phyloP scores from a whole-genome alignment of 1,140 invertebrate genomes.

The Cylas formicarius region DNA sequence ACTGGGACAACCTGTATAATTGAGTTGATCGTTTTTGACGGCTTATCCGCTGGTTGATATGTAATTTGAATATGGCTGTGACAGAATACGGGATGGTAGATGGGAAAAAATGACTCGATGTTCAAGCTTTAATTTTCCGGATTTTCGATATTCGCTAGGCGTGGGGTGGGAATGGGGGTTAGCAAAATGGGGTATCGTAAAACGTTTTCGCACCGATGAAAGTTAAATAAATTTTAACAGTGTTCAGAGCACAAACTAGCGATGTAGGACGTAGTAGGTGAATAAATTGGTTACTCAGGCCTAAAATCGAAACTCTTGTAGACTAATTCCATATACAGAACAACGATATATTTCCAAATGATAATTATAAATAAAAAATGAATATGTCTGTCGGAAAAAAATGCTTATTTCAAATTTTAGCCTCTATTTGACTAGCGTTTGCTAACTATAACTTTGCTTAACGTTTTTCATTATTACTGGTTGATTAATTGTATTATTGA shows the following conservation, averaged over 20 bases:
- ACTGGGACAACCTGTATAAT: too few species aligned
- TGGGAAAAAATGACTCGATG: too few species aligned
- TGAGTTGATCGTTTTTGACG: too few species aligned
- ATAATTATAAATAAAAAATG: slow-evolving; percentile 31
- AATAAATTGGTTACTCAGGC: slow-evolving; percentile 39
- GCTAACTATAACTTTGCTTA: slow-evolving; percentile 30
- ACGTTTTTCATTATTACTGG: slow-evolving; percentile 29
- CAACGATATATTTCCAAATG: slow-evolving; percentile 42
- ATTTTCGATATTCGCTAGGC: too few species aligned
- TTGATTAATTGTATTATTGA: slow-evolving; percentile 30
- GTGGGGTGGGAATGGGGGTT: too few species aligned
- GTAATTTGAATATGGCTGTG: too few species aligned
- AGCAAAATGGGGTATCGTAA: too few species aligned
- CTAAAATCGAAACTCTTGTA: slow-evolving; percentile 44
- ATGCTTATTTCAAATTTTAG: slow-evolving; percentile 41
- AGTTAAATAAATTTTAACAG: slow-evolving; percentile 20
- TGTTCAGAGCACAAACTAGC: slow-evolving; percentile 36
- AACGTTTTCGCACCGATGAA: too few species aligned
- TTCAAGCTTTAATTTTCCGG: too few species aligned
- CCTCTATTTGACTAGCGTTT: slow-evolving; percentile 40
- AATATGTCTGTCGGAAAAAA: slow-evolving; percentile 40
- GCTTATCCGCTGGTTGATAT: too few species aligned
- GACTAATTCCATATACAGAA: slow-evolving; percentile 43
- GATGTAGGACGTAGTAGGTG: slow-evolving; percentile 32
- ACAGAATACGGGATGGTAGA: too few species aligned